These are phyloP conservation scores for Gymnoscelis rufifasciata DNA, from an alignment of 2,888 invertebrate species.

Conservation along the genomic window DNA sequence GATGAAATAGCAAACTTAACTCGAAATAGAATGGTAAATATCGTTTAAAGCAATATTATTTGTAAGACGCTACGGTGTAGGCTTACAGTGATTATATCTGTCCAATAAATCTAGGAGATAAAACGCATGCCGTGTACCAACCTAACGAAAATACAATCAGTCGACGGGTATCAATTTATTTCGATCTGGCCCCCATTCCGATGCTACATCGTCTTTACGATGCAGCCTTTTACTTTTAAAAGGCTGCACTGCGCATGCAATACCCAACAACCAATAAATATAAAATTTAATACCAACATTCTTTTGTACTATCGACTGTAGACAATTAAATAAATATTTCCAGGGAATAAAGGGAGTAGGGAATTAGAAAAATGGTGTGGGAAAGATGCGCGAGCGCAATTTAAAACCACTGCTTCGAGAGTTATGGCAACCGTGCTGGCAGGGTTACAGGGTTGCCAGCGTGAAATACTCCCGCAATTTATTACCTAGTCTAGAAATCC, in stretches of 20 bases:
- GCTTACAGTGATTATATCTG: slow-evolving; percentile 66
- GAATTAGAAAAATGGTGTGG: slow-evolving; percentile 64
- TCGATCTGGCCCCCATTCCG: slow-evolving; percentile 39
- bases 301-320: slow-evolving; percentile 21
- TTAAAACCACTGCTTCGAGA: slow-evolving; percentile 56
- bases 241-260: slow-evolving; percentile 26
- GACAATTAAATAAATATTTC: slow-evolving; percentile 12
- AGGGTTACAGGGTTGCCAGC: slow-evolving; percentile 43
- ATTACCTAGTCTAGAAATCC: slow-evolving; percentile 24
- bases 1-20: slow-evolving; percentile 3
- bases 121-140: slow-evolving; percentile 37
- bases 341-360: slow-evolving; percentile 47
- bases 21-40: slow-evolving; percentile 11
- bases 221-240: too few species aligned
- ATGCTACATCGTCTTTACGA: slow-evolving; percentile 41
- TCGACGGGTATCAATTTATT: slow-evolving; percentile 43
- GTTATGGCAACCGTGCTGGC: slow-evolving; percentile 65
- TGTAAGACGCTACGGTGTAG: slow-evolving; percentile 37
- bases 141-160: slow-evolving; percentile 48
- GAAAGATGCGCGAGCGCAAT: slow-evolving; percentile 63
- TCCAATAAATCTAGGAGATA: slow-evolving; percentile 73
- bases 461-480: slow-evolving; percentile 11
- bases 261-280: slow-evolving; percentile 19
- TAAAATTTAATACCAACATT: slow-evolving; percentile 23
- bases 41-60: slow-evolving; percentile 13